Percentiles rank a stretch among this genome's conserved stretches.
phyloP scores from a whole-genome alignment of 1,140 invertebrate species.

The Micrasema minimum region DNA sequence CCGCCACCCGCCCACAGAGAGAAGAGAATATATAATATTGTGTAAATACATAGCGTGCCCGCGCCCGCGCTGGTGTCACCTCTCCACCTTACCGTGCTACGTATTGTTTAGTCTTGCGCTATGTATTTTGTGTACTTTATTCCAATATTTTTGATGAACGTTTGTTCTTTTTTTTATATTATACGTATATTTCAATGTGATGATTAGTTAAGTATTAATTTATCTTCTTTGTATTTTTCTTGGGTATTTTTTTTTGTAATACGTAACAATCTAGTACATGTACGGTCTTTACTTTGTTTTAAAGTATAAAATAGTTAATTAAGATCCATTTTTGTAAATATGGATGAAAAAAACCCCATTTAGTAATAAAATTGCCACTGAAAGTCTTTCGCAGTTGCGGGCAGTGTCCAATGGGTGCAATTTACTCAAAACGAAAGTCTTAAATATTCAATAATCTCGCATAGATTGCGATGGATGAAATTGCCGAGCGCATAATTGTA shows the following conservation, averaged over 20 bases:
- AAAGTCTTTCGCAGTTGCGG: slow-evolving; percentile 29
- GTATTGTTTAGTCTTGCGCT: slow-evolving; percentile 20
- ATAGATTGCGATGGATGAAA: slow-evolving; percentile 42
- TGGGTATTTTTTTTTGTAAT: slow-evolving; percentile 31
- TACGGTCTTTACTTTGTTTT: slow-evolving; percentile 26
- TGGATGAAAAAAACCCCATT: slow-evolving; percentile 52
- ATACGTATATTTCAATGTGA: slow-evolving; percentile 32
- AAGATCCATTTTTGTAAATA: slow-evolving; percentile 53
- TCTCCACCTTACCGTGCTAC: background rate
- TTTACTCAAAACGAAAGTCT: slow-evolving; percentile 31
- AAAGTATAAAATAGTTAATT: slow-evolving; percentile 42
- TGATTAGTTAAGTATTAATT: slow-evolving; percentile 38
- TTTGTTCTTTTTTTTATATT: slow-evolving; percentile 8
- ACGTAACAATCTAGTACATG: slow-evolving; percentile 24
- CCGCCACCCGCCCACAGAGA: too few relatives aligned
- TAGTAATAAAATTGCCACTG: slow-evolving; percentile 41
- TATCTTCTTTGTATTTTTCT: slow-evolving; percentile 38
- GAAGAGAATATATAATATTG: too few relatives aligned
- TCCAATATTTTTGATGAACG: slow-evolving; percentile 33
- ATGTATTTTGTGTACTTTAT: slow-evolving; percentile 23
- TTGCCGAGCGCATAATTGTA: slow-evolving; percentile 37
- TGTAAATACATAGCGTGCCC: slow-evolving; percentile 7
- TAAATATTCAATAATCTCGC: slow-evolving; percentile 43
- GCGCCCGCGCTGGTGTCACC: too few relatives aligned
- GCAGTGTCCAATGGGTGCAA: slow-evolving; percentile 34